phyloP scores from a whole-genome alignment of 2,888 invertebrate genomes.

The Papilio gigon region DNA sequence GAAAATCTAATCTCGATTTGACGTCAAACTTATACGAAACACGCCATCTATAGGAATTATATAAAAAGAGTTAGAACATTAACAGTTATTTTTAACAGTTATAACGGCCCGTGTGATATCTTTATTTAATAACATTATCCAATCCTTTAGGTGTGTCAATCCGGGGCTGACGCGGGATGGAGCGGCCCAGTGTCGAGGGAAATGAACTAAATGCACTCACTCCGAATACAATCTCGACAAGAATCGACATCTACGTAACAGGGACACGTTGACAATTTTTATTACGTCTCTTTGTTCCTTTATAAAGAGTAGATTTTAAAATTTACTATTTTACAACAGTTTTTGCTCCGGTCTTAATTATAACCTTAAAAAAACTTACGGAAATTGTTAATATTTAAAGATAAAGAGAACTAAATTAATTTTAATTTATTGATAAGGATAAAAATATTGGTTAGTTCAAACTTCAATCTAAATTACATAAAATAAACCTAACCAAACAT shows the following conservation, averaged over 20 bases:
- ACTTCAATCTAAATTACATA: too few relatives aligned
- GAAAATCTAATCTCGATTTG: too few relatives aligned
- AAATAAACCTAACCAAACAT: too few relatives aligned
- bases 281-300: background rate
- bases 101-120: background rate
- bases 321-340: background rate
- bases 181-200: slow-evolving; percentile 11
- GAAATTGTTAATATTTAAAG: too few relatives aligned
- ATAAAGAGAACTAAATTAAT: too few relatives aligned
- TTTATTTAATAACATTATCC: slow-evolving; percentile 19
- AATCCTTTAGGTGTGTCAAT: slow-evolving; percentile 52
- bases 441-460: too few relatives aligned
- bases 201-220: slow-evolving; percentile 25
- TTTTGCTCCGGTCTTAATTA: too few relatives aligned
- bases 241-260: slow-evolving; percentile 1
- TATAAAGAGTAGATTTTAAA: background rate
- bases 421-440: too few relatives aligned
- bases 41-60: too few relatives aligned
- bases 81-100: background rate
- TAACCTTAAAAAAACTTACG: too few relatives aligned
- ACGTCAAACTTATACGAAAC: too few relatives aligned
- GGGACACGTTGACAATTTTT: slow-evolving; percentile 4
- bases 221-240: slow-evolving; percentile 9
- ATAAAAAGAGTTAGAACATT: background rate
- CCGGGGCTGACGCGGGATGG: slow-evolving; percentile 43